Percentiles rank a stretch among this genome's conserved stretches.
phyloP scores from a whole-genome alignment of 1,140 invertebrate genomes.

The Vollenhovia emeryi region DNA sequence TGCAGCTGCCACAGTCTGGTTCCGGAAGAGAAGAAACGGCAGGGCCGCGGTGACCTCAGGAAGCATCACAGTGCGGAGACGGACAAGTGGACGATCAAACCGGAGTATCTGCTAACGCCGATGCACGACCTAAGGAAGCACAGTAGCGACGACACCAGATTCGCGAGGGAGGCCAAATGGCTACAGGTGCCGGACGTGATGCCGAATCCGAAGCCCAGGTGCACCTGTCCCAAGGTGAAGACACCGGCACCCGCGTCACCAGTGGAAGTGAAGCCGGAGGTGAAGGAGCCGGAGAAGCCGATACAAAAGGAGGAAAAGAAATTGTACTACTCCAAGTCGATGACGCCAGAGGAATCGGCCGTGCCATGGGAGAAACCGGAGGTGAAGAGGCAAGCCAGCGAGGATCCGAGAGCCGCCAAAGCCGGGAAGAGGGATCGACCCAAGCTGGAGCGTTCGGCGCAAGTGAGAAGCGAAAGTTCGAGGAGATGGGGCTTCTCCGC shows the following conservation, averaged over 20 bases:
- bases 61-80: constrained; percentile 83
- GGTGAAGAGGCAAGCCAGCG: constrained; percentile 78
- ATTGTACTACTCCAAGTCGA: constrained; percentile 70
- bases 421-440: constrained; percentile 68
- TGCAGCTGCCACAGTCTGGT: constrained; percentile 80
- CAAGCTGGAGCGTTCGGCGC: constrained; percentile 62
- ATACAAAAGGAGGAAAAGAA: constrained; percentile 72
- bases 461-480: constrained; percentile 56
- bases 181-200: constrained; percentile 81
- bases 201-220: constrained; percentile 81
- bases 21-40: constrained; percentile 78
- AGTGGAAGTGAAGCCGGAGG: neutral
- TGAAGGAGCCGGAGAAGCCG: constrained; percentile 33
- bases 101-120: constrained; percentile 70
- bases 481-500: constrained; percentile 36
- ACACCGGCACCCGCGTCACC: constrained; percentile 70
- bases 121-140: constrained; percentile 82
- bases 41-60: constrained; percentile 78
- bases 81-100: constrained; percentile 81
- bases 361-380: constrained; percentile 69
- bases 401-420: constrained; percentile 64
- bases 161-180: constrained; percentile 78
- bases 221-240: constrained; percentile 81
- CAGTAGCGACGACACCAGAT: constrained; percentile 81
- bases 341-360: constrained; percentile 58